These are phyloP conservation scores for Cichladusa arquata DNA, from an alignment of 2,113 vertebrate species.

Conservation along the genomic window DNA sequence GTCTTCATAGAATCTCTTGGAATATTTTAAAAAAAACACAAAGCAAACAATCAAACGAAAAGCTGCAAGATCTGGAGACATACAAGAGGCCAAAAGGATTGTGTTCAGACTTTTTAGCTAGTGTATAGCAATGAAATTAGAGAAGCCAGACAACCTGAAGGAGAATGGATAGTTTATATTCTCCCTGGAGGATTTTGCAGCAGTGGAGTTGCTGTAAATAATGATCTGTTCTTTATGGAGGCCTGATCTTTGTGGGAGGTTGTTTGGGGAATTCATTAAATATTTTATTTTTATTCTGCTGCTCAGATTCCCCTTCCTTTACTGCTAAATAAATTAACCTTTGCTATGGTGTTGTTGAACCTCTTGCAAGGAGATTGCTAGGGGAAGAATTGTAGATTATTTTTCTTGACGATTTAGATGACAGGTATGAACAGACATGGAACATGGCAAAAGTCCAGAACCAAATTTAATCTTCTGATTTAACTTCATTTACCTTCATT, in stretches of 20 bases:
- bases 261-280: background rate
- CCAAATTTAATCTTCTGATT: background rate
- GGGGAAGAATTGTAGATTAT: background rate
- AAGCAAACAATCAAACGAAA: background rate
- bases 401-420: background rate
- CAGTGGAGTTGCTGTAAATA: background rate
- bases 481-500: background rate
- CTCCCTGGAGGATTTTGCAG: background rate
- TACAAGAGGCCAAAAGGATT: background rate
- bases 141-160: background rate
- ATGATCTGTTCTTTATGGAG: background rate
- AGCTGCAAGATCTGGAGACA: fast-evolving
- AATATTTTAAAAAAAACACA: background rate
- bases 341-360: background rate
- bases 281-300: background rate
- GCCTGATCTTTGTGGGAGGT: background rate
- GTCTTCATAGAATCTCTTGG: background rate
- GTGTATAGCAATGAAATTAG: background rate
- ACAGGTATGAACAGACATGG: background rate
- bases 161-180: background rate
- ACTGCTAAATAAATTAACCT: background rate
- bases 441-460: background rate
- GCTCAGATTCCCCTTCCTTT: background rate
- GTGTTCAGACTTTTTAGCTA: background rate
- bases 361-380: background rate